These are phyloP conservation scores for Crotalus helleri DNA, from an alignment of 2,113 vertebrate genomes.

Conservation along the genomic window DNA sequence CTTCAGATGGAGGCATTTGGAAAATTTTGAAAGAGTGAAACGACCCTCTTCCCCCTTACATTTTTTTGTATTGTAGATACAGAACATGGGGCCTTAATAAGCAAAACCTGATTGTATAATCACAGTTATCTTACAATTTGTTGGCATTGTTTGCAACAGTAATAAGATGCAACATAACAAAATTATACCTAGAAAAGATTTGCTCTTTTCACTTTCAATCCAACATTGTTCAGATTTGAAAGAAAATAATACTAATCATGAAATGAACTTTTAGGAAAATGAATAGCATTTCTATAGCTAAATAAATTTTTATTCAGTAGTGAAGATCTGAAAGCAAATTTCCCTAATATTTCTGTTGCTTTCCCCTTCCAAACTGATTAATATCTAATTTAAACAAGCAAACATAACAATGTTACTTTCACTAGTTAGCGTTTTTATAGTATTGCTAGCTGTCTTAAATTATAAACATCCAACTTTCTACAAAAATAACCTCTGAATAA, in stretches of 20 bases:
- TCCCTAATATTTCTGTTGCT: background rate
- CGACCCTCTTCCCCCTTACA: rapidly evolving
- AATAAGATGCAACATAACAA: background rate
- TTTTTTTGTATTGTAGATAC: background rate
- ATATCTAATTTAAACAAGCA: background rate
- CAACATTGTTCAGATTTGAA: background rate
- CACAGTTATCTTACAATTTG: background rate
- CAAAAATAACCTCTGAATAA: background rate
- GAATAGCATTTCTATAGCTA: too few relatives aligned
- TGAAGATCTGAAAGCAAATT: background rate
- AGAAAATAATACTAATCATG: background rate
- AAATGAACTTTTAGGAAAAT: background rate
- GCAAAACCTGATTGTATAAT: background rate
- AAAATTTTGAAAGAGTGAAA: background rate
- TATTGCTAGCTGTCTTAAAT: background rate
- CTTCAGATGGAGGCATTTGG: background rate
- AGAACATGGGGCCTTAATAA: background rate
- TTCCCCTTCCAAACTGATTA: background rate
- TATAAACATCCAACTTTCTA: background rate
- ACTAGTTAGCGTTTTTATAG: background rate
- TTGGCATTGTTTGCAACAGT: background rate
- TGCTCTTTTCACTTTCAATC: background rate
- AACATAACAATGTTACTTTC: background rate
- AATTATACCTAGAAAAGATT: background rate
- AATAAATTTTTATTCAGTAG: background rate